Evolutionary conservation across 2,888 invertebrate genomes (phyloP), one percentile per base, ranked within the genome.

Genomic region (Acanthacorydalis orientalis): DNA sequence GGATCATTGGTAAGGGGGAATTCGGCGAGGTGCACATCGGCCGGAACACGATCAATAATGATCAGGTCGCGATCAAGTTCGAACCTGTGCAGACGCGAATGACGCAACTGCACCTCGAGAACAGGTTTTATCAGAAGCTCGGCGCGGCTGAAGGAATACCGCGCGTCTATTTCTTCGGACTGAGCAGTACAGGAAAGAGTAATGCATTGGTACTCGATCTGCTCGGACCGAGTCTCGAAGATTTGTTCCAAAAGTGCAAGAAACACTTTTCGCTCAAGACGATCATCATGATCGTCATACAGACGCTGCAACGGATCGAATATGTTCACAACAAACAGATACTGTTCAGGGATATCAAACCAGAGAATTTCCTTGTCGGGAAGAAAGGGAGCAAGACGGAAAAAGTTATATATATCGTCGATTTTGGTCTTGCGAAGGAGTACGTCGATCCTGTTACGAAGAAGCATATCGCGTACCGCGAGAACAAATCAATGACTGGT

Each of bases 391-490:
- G 89, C 67, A 91, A 90, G 76, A 86, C 92, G 70, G 95, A 97
- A 75, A 96, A 96, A 78, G 80, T 92, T 71, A 91, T 98, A 65
- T 93, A 98, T 78, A 96, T 99, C 72, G 53, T 70, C 81, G 98
- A 99, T 82, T 99, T 99, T 78, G 98, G 98, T 72, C 81, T 99
- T 78, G 98, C 98, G 73, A 98, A 99, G 81, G 98, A 98, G 80
- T 98, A 98, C 75, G 98, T 98, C 77, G 98, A 99, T 78, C 86
- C 95, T 77, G 97, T 97, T 80, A 90, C 91, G 71, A 93, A 93
- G 78, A 93, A 97, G 77, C 98, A 98, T 78, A 99, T 99, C 77
- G 97, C 98, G 61, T 98, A 98, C 75, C 87, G 97, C 80, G 98
- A 99, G 78, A 98, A 99, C 78, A 99, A 99, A 76, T 96, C 96